Evolutionary conservation across 2,797 vertebrate genomes (phyloP).

Genomic region (Gobionotothen gibberifrons): DNA sequence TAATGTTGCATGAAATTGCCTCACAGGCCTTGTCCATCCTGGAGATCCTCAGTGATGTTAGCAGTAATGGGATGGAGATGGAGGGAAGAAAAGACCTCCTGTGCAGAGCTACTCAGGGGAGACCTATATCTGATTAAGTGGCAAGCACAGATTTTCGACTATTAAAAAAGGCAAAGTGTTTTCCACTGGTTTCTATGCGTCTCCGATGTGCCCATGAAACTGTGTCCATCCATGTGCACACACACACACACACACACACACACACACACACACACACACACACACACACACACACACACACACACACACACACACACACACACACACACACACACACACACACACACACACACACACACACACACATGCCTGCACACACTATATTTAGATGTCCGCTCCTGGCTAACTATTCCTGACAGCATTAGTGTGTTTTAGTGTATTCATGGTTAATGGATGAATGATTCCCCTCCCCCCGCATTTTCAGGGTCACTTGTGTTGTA

Average conservation of each 20-base stretch:
- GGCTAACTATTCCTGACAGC: slow-evolving; percentile 38
- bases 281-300: no score
- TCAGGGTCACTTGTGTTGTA: slow-evolving; percentile 4
- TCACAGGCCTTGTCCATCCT: slow-evolving; percentile 58
- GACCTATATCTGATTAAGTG: slow-evolving; percentile 38
- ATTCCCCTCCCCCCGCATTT: background rate
- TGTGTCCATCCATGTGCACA: slow-evolving; percentile 12
- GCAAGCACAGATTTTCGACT: slow-evolving; percentile 46
- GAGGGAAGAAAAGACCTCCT: slow-evolving; percentile 29
- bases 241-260: no score
- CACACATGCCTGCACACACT: background rate
- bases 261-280: no score
- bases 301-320: no score
- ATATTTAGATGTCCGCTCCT: slow-evolving; percentile 23
- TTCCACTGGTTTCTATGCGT: slow-evolving; percentile 33
- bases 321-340: no score
- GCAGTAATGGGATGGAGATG: slow-evolving; percentile 55
- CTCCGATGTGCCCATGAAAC: slow-evolving; percentile 9
- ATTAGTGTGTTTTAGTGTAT: slow-evolving; percentile 29
- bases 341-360: no score
- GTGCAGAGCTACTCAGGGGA: slow-evolving; percentile 37
- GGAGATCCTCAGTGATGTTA: slow-evolving; percentile 59
- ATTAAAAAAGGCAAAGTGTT: slow-evolving; percentile 48
- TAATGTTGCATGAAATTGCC: slow-evolving; percentile 82
- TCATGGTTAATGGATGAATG: slow-evolving; percentile 34